phyloP scores from a whole-genome alignment of 2,113 vertebrate species.

The Heterotis niloticus region DNA sequence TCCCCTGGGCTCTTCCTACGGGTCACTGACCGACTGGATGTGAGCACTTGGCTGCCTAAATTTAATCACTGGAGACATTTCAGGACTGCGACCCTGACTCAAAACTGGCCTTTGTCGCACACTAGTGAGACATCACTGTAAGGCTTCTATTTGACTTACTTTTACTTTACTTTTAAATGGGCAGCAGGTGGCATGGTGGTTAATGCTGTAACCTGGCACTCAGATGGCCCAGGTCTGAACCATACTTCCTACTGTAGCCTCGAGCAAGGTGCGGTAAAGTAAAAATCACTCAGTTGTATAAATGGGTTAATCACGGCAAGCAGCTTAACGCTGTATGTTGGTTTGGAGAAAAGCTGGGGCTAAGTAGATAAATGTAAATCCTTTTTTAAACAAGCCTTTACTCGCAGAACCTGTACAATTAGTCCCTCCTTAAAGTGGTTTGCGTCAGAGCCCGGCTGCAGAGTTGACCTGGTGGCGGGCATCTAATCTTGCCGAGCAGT shows the following conservation, averaged over 20 bases:
- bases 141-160: no score
- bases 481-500: conserved; percentile 10
- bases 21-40: neutral
- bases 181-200: neutral
- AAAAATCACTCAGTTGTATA: no score
- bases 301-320: no score
- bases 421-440: neutral
- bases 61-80: neutral
- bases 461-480: neutral
- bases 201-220: no score
- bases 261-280: no score
- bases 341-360: no score
- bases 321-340: no score
- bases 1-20: neutral
- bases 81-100: neutral
- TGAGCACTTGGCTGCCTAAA: neutral
- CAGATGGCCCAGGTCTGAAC: no score
- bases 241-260: no score
- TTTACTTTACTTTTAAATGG: no score
- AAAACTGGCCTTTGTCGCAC: neutral
- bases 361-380: no score
- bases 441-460: neutral
- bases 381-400: no score
- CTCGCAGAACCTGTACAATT: neutral
- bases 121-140: neutral